phyloP scores from a whole-genome alignment of 2,797 vertebrate genomes.

The Arnoldichthys spilopterus region DNA sequence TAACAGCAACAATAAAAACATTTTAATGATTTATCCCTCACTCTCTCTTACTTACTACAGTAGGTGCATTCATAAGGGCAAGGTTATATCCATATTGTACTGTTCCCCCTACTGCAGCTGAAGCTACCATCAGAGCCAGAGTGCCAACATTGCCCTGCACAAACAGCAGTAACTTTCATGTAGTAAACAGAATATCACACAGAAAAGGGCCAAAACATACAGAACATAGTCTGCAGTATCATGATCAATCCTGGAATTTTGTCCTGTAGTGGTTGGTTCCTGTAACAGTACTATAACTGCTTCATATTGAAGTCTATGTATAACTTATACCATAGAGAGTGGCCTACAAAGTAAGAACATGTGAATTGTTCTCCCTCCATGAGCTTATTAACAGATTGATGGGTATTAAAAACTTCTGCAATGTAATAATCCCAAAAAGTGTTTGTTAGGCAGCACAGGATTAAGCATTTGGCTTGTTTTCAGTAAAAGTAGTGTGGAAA shows the following conservation, averaged over 20 bases:
- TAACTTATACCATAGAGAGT: not conserved
- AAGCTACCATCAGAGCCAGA: slow-evolving; percentile 84
- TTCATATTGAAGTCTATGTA: not conserved
- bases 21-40: not conserved
- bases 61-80: slow-evolving; percentile 90
- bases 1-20: slow-evolving; percentile 8
- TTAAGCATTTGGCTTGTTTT: not conserved
- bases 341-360: not conserved
- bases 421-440: slow-evolving; percentile 12
- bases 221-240: not conserved
- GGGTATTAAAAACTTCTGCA: slow-evolving; percentile 17
- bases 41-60: slow-evolving; percentile 73
- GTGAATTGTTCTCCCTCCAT: not conserved
- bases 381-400: slow-evolving; percentile 4
- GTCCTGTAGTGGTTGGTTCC: not conserved
- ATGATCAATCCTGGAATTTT: not conserved
- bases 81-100: slow-evolving; percentile 95
- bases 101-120: slow-evolving; percentile 88
- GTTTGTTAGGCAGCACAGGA: not conserved
- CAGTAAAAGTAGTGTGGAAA: not conserved
- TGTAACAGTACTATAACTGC: not conserved
- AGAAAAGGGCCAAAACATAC: not conserved
- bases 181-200: not conserved
- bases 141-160: slow-evolving; percentile 74
- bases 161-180: not conserved